Evolutionary conservation across 2,113 vertebrate species (phyloP).

Genomic region (Sylvietta virens): DNA sequence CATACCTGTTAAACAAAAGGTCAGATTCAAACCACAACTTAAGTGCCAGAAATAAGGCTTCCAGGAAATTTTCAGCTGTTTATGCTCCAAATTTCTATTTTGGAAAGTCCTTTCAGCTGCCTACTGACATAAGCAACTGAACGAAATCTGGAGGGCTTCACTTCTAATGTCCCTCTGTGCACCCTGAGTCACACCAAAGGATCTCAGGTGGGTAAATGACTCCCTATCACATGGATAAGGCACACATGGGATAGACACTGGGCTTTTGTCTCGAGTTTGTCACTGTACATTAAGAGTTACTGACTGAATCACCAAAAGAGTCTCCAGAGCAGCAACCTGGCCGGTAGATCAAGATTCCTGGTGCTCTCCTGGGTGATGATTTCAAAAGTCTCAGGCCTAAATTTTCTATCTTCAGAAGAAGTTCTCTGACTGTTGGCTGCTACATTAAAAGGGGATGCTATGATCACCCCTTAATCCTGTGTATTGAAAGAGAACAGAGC

Average conservation of each 20-base stretch:
- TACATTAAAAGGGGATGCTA: neutral
- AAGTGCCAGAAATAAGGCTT: neutral
- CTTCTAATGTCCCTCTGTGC: neutral
- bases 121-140: neutral
- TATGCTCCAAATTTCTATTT: neutral
- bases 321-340: neutral
- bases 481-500: neutral
- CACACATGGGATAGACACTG: neutral
- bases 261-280: neutral
- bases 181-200: neutral
- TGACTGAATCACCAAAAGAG: neutral
- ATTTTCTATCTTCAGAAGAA: neutral
- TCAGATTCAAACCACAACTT: neutral
- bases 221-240: neutral
- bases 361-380: neutral
- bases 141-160: neutral
- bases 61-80: neutral
- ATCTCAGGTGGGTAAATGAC: neutral
- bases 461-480: neutral
- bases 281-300: neutral
- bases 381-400: neutral
- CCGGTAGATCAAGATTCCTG: neutral
- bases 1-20: conserved; percentile 24
- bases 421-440: neutral
- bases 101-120: neutral